These are phyloP conservation scores for Argopecten irradians DNA, from an alignment of 1,140 invertebrate species.

Conservation along the genomic window DNA sequence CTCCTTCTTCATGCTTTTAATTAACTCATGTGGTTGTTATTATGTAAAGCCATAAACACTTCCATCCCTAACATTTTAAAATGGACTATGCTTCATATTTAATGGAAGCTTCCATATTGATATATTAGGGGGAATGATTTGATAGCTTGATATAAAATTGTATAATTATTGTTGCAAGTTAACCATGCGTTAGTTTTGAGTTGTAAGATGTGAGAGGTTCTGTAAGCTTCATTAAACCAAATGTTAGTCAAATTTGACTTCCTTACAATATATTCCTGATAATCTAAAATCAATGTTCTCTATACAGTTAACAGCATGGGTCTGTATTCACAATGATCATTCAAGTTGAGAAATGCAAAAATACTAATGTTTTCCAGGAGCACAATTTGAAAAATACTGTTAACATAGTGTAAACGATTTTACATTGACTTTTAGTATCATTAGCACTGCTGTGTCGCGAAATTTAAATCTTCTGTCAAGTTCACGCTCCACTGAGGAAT, in stretches of 20 bases:
- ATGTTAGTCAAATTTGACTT: not conserved
- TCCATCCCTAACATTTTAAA: not conserved
- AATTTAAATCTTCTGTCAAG: conserved; percentile 18
- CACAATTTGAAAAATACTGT: not conserved
- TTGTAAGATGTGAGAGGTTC: not conserved
- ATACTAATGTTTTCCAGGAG: not conserved
- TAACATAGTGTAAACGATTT: not conserved
- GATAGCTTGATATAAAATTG: not conserved
- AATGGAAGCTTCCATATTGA: not conserved
- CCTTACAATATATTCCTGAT: conserved; percentile 11
- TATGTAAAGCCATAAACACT: not conserved
- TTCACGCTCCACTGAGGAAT: not conserved
- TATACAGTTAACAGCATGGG: not conserved
- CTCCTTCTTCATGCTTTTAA: not conserved
- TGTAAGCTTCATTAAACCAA: not conserved
- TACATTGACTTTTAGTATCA: not conserved
- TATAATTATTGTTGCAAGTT: not conserved
- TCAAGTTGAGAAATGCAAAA: not conserved
- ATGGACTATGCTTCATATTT: not conserved
- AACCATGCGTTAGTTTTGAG: not conserved
- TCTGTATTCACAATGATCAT: not conserved
- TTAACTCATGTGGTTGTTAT: not conserved
- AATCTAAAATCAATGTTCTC: not conserved
- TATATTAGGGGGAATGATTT: not conserved
- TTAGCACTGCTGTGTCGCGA: not conserved